These are phyloP conservation scores for Heteromormyrus szaboi DNA, from an alignment of 2,797 vertebrate species.

Conservation along the genomic window DNA sequence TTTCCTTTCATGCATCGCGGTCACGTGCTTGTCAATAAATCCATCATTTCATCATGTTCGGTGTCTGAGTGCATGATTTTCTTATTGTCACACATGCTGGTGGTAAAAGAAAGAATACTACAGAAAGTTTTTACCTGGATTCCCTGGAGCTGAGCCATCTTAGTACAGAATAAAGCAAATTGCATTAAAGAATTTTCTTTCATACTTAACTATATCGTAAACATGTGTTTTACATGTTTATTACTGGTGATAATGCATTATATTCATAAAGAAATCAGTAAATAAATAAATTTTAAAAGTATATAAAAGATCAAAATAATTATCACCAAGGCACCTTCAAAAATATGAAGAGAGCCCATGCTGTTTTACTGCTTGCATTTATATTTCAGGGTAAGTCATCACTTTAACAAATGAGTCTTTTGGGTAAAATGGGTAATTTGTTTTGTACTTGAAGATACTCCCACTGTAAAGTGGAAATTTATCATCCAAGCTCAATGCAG, in stretches of 20 bases:
- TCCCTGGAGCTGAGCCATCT: background rate
- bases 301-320: background rate
- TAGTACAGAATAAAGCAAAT: background rate
- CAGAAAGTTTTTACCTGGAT: background rate
- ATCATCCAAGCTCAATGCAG: constrained; percentile 38
- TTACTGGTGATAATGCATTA: background rate
- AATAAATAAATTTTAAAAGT: background rate
- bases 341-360: background rate
- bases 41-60: background rate
- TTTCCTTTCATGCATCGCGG: background rate
- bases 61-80: background rate
- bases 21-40: background rate
- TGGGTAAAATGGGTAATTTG: background rate
- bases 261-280: background rate
- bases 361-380: background rate
- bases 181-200: background rate
- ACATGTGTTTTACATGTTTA: background rate
- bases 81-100: background rate
- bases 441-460: constrained; percentile 22
- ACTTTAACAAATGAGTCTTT: background rate
- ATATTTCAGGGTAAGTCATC: background rate
- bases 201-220: background rate
- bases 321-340: background rate
- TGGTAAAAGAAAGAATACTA: background rate
- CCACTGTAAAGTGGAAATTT: constrained; percentile 19